These are phyloP conservation scores for Graphium colonna DNA, from an alignment of 2,888 invertebrate genomes.

Conservation along the genomic window DNA sequence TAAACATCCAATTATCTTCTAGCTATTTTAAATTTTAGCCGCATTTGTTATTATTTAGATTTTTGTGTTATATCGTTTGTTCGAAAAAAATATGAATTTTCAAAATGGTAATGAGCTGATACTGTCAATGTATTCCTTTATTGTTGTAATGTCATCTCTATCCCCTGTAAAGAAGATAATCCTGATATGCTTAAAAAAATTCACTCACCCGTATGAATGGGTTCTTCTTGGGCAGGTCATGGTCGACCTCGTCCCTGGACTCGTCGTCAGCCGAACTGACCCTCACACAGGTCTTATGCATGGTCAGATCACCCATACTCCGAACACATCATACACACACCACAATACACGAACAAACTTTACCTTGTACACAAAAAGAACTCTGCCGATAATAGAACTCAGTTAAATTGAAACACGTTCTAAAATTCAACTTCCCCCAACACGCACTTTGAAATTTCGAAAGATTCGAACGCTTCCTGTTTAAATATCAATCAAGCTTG, in stretches of 20 bases:
- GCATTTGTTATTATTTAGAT: no score
- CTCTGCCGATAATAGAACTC: slow-evolving; percentile 8
- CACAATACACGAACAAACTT: slow-evolving; percentile 27
- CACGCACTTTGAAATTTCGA: not conserved
- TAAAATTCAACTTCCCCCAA: not conserved
- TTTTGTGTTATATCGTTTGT: no score
- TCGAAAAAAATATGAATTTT: no score
- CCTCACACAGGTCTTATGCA: slow-evolving; percentile 71
- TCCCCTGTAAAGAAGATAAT: no score
- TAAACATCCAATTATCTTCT: no score
- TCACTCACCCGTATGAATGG: slow-evolving; percentile 71
- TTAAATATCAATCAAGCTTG: not conserved
- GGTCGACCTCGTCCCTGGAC: slow-evolving; percentile 67
- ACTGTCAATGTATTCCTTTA: no score
- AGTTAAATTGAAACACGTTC: not conserved
- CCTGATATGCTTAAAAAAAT: no score
- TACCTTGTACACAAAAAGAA: slow-evolving; percentile 16
- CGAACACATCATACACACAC: slow-evolving; percentile 58
- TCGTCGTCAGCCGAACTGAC: slow-evolving; percentile 70
- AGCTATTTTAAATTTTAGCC: no score
- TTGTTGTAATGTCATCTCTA: no score
- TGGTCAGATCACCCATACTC: slow-evolving; percentile 68
- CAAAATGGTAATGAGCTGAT: no score
- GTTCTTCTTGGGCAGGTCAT: slow-evolving; percentile 65
- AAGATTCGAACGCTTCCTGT: not conserved